Evolutionary conservation across 2,888 invertebrate genomes (phyloP).

Genomic region (Meloe dianella): DNA sequence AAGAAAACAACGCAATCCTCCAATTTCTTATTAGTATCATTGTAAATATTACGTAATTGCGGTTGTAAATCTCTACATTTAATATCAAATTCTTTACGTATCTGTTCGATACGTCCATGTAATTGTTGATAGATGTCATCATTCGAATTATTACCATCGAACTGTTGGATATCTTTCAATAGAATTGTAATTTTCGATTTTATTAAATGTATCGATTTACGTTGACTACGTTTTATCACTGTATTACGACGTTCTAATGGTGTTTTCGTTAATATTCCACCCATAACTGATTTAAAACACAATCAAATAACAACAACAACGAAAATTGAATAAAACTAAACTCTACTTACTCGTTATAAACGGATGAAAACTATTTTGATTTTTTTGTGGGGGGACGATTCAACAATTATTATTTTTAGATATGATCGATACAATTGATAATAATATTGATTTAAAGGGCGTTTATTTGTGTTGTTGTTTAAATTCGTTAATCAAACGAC

Average conservation of each 20-base stretch:
- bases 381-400: background rate
- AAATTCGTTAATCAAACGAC: background rate
- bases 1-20: conserved; percentile 38
- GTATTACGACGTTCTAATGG: conserved; percentile 45
- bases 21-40: conserved; percentile 35
- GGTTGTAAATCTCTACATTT: conserved; percentile 41
- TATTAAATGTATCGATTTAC: conserved; percentile 38
- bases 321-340: background rate
- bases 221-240: conserved; percentile 41
- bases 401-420: background rate
- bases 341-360: background rate
- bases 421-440: background rate
- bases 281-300: conserved; percentile 37
- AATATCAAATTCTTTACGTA: conserved; percentile 34
- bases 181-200: conserved; percentile 39
- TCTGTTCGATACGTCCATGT: conserved; percentile 34
- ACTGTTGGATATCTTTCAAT: conserved; percentile 40
- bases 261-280: conserved; percentile 39
- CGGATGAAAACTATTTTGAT: background rate
- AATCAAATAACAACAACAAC: background rate
- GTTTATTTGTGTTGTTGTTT: background rate
- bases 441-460: background rate
- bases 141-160: conserved; percentile 37
- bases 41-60: conserved; percentile 38
- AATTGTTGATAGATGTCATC: conserved; percentile 35